A percentile compares a stretch with the other conserved stretches of the same genome.
Conservation (phyloP, 2,113 vertebrate species). For the Psittacara wagleri region DNA sequence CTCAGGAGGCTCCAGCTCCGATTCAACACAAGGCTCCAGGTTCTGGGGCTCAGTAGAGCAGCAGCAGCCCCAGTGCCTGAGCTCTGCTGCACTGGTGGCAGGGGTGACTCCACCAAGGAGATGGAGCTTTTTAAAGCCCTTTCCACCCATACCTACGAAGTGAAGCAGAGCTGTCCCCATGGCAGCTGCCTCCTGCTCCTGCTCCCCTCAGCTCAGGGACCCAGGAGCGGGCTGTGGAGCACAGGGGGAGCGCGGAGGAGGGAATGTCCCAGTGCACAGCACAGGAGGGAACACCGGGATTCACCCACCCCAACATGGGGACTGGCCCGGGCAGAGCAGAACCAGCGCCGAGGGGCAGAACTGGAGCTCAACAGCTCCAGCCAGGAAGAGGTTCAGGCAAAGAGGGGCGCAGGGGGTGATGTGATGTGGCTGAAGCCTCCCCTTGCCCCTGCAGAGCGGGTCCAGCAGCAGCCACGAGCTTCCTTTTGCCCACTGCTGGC, state of each 20-base stretch:
- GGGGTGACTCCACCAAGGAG: too few species aligned
- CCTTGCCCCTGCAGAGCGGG: too few species aligned
- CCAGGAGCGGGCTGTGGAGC: neutral
- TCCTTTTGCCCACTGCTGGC: neutral
- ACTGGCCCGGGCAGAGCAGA: fast-evolving
- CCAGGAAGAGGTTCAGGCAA: too few species aligned
- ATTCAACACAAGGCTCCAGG: neutral
- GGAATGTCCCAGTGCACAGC: neutral
- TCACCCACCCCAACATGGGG: fast-evolving
- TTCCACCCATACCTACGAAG: neutral
- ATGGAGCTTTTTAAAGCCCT: neutral
- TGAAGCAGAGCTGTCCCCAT: neutral
- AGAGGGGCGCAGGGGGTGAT: neutral
- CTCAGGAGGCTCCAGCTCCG: neutral
- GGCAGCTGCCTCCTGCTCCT: neutral
- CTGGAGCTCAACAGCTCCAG: neutral
- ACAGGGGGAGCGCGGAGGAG: neutral
- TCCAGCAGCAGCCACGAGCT: fast-evolving
- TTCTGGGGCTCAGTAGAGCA: neutral
- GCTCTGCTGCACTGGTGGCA: neutral
- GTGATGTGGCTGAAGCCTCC: neutral
- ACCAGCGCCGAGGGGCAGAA: fast-evolving
- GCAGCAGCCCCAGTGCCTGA: too few species aligned
- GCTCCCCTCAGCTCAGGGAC: neutral
- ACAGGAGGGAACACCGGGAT: neutral